These are phyloP conservation scores for Heteronetta atricapilla DNA, from an alignment of 2,113 vertebrate species.

Conservation along the genomic window DNA sequence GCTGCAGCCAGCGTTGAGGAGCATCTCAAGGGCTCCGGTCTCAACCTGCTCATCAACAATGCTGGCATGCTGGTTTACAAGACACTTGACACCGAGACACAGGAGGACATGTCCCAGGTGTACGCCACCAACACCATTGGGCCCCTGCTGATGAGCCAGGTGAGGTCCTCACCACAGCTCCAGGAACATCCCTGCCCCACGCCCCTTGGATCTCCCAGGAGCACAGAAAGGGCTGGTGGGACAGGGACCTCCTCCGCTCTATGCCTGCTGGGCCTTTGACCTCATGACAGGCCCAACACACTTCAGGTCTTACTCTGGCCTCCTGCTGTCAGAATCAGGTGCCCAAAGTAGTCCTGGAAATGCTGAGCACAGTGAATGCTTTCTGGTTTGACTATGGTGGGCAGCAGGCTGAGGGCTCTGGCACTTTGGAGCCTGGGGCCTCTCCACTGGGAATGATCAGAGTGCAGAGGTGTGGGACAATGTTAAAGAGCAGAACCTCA, in stretches of 20 bases:
- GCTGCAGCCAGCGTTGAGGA: neutral
- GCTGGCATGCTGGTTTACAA: neutral
- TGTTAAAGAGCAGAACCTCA: neutral
- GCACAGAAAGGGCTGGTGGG: neutral
- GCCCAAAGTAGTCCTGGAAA: neutral
- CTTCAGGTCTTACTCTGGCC: neutral
- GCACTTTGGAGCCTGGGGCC: neutral
- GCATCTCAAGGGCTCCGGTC: neutral
- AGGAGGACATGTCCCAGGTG: neutral
- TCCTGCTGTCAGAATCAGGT: neutral
- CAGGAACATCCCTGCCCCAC: neutral
- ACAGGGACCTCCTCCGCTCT: neutral
- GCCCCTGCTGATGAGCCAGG: conserved; percentile 37
- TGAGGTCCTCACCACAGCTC: neutral
- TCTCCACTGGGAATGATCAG: no score
- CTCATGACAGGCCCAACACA: neutral
- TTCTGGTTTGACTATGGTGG: neutral
- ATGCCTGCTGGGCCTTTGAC: neutral
- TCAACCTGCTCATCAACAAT: conserved; percentile 50
- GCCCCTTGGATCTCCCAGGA: no score
- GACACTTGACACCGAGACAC: neutral
- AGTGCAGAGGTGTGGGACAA: neutral
- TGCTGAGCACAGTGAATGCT: neutral
- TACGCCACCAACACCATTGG: neutral
- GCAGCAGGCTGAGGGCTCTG: neutral